Conservation (phyloP, 2,888 invertebrate species). For the Sinodicranocentrus sp. region DNA sequence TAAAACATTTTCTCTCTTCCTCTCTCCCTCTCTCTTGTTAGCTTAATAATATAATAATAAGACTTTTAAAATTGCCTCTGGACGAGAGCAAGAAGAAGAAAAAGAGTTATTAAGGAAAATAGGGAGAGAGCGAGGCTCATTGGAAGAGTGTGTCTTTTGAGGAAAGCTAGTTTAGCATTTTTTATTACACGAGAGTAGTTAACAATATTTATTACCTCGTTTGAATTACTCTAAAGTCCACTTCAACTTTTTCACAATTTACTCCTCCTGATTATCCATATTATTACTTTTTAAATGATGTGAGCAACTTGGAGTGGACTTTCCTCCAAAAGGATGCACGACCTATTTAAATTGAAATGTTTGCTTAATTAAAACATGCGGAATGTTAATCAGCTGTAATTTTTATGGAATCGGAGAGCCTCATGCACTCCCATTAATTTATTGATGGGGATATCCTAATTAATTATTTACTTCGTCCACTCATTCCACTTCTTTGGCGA, state of each 20-base stretch:
- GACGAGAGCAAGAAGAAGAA: slow-evolving; percentile 1
- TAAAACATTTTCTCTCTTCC: neutral
- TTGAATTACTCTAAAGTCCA: neutral
- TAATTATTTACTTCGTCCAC: slow-evolving; percentile 1
- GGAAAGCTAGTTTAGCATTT: slow-evolving; percentile 16
- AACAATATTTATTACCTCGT: slow-evolving; percentile 69
- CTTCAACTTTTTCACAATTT: slow-evolving; percentile 4
- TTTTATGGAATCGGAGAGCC: slow-evolving; percentile 17
- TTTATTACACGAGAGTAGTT: slow-evolving; percentile 70
- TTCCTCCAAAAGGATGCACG: too few relatives aligned
- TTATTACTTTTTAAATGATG: slow-evolving; percentile 48
- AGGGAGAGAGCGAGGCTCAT: neutral
- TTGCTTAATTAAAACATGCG: slow-evolving; percentile 64
- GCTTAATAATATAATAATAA: slow-evolving; percentile 23
- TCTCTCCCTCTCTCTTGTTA: neutral
- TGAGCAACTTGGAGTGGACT: too few relatives aligned
- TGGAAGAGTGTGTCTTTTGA: neutral
- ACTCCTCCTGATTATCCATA: slow-evolving; percentile 57
- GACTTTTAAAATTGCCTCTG: slow-evolving; percentile 22
- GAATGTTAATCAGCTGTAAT: slow-evolving; percentile 55
- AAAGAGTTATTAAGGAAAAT: slow-evolving; percentile 22
- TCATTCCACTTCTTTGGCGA: neutral
- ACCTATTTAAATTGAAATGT: slow-evolving; percentile 63
- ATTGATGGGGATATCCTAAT: slow-evolving; percentile 9
- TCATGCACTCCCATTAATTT: slow-evolving; percentile 18